A percentile compares a stretch with the other conserved stretches of the same genome.
These are phyloP conservation scores for Myocastor coypus DNA, from an alignment of 2,113 vertebrate genomes.

Conservation along the genomic window DNA sequence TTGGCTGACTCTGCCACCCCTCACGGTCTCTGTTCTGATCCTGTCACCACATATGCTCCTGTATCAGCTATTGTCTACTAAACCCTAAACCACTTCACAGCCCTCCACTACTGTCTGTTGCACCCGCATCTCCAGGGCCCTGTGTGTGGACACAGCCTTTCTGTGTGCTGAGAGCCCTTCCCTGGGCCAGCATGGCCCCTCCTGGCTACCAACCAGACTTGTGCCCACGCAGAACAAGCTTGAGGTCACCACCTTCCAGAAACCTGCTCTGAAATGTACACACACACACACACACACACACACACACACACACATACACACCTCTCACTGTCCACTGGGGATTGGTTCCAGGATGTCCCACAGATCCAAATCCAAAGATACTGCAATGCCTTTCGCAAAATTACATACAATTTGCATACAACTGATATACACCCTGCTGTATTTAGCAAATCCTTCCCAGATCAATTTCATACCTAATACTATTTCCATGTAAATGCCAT, in stretches of 20 bases:
- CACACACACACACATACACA: not conserved
- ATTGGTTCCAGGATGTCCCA: not conserved
- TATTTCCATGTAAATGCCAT: not conserved
- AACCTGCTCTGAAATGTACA: not conserved
- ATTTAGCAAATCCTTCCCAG: not conserved
- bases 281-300: no score
- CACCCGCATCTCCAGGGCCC: not conserved
- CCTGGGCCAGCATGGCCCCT: fast-evolving
- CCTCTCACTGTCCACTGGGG: not conserved
- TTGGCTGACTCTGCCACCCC: not conserved
- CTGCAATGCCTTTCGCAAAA: not conserved
- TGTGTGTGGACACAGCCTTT: not conserved
- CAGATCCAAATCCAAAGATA: not conserved
- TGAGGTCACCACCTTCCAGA: not conserved
- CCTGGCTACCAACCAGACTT: not conserved
- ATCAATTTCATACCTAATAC: not conserved
- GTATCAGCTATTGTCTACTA: not conserved
- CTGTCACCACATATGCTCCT: not conserved
- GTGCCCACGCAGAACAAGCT: not conserved
- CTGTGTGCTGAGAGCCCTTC: not conserved
- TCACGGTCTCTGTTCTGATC: not conserved
- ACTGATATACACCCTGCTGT: not conserved
- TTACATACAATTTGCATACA: not conserved
- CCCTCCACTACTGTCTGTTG: not conserved
- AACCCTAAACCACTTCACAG: not conserved